Base-by-base conservation (phyloP, 2,113 vertebrate species). In the Peucedramus taeniatus region DNA sequence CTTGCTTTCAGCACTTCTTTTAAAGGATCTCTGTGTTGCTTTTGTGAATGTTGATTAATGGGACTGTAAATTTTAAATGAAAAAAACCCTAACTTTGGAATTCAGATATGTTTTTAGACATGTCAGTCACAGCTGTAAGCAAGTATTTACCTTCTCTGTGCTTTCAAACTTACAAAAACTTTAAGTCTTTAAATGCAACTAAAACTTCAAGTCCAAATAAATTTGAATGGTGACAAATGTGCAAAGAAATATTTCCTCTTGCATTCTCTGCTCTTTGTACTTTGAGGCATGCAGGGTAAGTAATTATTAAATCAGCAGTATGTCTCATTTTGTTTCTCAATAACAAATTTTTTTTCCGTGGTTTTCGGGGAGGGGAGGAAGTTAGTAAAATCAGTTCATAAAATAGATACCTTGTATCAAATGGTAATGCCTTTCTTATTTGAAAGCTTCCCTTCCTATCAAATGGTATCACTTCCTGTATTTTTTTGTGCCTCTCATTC, bases 331-430 rank as follows among this genome's bases (percentile, higher is more conserved):
- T 86, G 27, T 53, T 42, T 82, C 24, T 57, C 57, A 59, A 7
- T 66, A 70, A 63, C 15, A 59, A 50, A 63, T 42, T 2, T 15
- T 16, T 4, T 3, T 74, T 74, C 33, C 0, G 0, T 37, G 8
- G 0, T 35, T 83, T 86, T 35, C 0, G 0, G 3, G 17, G 19
- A 39, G 30, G 7, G 33, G 19, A 59, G 61, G 6, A 40, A 26
- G 7, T 71, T 77, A 51, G 18, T 81, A 90, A 81, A 79, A 45
- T 24, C 28, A 24, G 4, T 63, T 90, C 12, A 51, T 87, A 20
- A 83, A 66, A 72, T 33, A 53, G 26, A 23, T 76, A 35, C 21
- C 19, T 60, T 72, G 11, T 59, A 40, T 83, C 47, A 72, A 69
- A 80, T 7, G 35, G 50, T 1, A 27, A 19, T 54, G 17, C n/a